Evolutionary conservation across 2,113 vertebrate genomes (phyloP), one percentile per base, ranked within the genome.

Genomic region (Motacilla alba): DNA sequence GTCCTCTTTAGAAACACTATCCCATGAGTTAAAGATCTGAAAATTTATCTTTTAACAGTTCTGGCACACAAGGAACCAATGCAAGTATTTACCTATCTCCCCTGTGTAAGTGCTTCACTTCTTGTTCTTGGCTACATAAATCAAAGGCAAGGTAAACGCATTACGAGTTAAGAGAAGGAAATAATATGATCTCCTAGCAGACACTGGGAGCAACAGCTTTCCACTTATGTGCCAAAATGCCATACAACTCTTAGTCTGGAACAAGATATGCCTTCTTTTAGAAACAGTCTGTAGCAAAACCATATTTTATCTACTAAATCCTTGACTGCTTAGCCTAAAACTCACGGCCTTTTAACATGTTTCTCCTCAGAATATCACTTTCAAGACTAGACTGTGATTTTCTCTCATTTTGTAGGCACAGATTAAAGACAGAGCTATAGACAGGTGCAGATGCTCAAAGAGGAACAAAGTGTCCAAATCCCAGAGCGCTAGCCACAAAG

Each of bases 111-210:
- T 43, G 68, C 68, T 95, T 97, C 95, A 90, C 68, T 81, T 92
- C 88, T 94, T 78, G 53, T 96, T 97, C 37, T 41, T 49, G 19
- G 31, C 53, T 84, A 81, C 93, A 96, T 96, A 96, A 96, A 96
- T 96, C 95, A 96, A 93, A 95, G 83, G n/a, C 79, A 75, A 60
- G 28, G 27, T 95, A 96, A 92, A 93, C 0, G 5, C 67, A 84
- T 95, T 96, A 91, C 2, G 1, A 81, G 78, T 70, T 79, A 82
- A 85, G 64, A 68, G 81, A 92, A 89, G 83, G 89, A 95, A 95
- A 94, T 89, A 95, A 87, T 89, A 83, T 43, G 49, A 89, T 96
- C 81, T 96, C 74, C 83, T 87, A 58, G 92, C 78, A 94, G 87
- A 56, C 59, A 27, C 60, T 70, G 52, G 43, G 64, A 93, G 64